Base-by-base conservation (phyloP, 2,797 vertebrate genomes). In the Poeciliopsis presidionis region DNA sequence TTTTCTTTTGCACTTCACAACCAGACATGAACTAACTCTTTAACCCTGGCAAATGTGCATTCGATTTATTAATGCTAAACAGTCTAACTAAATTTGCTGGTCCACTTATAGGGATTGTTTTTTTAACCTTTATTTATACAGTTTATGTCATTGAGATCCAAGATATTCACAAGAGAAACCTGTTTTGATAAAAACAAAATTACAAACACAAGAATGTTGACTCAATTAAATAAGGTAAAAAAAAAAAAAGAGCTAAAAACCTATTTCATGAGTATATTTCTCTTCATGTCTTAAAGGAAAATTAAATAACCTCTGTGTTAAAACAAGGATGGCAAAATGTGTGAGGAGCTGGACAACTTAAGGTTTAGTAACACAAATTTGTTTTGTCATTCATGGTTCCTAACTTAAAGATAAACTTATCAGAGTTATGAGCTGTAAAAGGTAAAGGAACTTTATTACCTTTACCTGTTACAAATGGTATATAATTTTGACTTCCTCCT, bases 1-100 rank as follows among this genome's bases (percentile, higher is more conserved):
- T 67, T 67, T 57, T 55, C 53, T 33, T 86, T 39, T 80, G 59
- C 87, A 81, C 75, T 55, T 18, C 39, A 76, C 46, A 76, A 61
- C n/a, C 61, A n/a, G 51, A 41, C 63, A 74, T 74, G 36, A 80
- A 78, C 9, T 57, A 49, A 28, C 39, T 77, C 30, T 71, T 86
- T 81, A 39, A 45, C 51, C 78, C 49, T 74, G 41, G 28, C 13
- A 36, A 36, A 75, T 72, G 25, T 63, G 45, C 18, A 20, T 16
- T 16, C 2, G 9, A 45, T 84, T 53, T 74, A 28, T 65, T 75
- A 11, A 20, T 25, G 41, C 47, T n/a, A 45, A 76, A 81, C 70
- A 77, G 70, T 73, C 39, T 78, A 69, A 36, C 39, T 36, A 77
- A 55, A 74, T 83, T 70, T 70, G n/a, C 51, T 22, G 63, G 69